Conservation (phyloP, 1,140 invertebrate species). For the Trichonephila clavipes region DNA sequence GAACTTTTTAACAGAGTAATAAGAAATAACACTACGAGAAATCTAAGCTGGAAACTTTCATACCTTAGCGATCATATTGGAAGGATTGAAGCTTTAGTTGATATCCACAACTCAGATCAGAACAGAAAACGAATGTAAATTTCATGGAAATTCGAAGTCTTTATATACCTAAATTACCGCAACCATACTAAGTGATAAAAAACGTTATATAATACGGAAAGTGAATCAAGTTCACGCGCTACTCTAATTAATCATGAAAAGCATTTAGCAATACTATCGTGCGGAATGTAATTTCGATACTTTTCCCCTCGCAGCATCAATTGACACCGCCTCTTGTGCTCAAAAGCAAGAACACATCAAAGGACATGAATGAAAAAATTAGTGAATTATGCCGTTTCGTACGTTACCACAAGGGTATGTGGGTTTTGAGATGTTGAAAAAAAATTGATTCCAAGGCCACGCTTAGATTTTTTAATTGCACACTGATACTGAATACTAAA, state of each 20-base stretch:
- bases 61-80: constrained; percentile 20
- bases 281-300: neutral
- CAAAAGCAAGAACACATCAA: too few relatives aligned
- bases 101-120: neutral
- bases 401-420: neutral
- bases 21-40: too few relatives aligned
- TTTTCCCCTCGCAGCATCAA: neutral
- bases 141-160: neutral
- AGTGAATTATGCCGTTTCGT: neutral
- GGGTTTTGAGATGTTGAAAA: neutral
- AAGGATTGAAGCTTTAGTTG: neutral
- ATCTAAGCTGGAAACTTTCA: neutral
- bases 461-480: too few relatives aligned
- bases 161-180: constrained; percentile 23
- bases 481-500: too few relatives aligned
- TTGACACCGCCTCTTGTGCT: neutral
- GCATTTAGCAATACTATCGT: neutral
- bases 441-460: too few relatives aligned
- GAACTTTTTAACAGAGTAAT: too few relatives aligned
- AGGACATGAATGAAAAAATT: neutral
- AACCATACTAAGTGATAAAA: neutral
- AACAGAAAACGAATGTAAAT: neutral
- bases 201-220: neutral
- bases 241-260: constrained; percentile 17
- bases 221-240: constrained; percentile 10